Evolutionary conservation across 2,797 vertebrate species (phyloP).

Genomic region (Tokudaia muenninki): DNA sequence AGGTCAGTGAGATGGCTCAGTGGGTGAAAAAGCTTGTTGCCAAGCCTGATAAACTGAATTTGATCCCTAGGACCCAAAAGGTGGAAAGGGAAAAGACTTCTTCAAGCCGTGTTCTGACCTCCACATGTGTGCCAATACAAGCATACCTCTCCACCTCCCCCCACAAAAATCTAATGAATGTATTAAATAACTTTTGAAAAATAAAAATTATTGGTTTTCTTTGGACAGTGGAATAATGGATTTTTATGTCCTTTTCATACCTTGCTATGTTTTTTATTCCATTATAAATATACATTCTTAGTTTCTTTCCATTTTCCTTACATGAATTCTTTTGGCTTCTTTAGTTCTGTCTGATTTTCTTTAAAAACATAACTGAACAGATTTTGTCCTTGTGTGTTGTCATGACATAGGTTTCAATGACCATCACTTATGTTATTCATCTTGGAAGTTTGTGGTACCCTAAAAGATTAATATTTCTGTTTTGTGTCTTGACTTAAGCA

Average conservation of each 20-base stretch:
- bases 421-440: background rate
- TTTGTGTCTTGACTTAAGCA: background rate
- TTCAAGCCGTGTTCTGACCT: background rate
- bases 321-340: background rate
- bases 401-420: background rate
- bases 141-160: background rate
- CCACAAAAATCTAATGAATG: background rate
- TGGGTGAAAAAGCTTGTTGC: background rate
- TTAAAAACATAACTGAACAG: background rate
- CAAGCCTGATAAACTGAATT: background rate
- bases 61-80: background rate
- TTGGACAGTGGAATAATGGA: background rate
- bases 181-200: background rate
- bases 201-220: conserved; percentile 1
- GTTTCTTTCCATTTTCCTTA: background rate
- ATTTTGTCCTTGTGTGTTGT: background rate
- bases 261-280: background rate
- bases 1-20: background rate
- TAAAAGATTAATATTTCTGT: background rate
- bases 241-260: background rate
- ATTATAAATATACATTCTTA: background rate
- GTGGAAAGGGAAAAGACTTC: background rate
- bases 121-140: background rate
- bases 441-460: background rate
- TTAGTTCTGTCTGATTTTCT: background rate